Percentiles rank a stretch among this genome's conserved stretches.
These are phyloP conservation scores for Caenorhabditis imperialis DNA, from an alignment of 2,888 invertebrate species.

Conservation along the genomic window DNA sequence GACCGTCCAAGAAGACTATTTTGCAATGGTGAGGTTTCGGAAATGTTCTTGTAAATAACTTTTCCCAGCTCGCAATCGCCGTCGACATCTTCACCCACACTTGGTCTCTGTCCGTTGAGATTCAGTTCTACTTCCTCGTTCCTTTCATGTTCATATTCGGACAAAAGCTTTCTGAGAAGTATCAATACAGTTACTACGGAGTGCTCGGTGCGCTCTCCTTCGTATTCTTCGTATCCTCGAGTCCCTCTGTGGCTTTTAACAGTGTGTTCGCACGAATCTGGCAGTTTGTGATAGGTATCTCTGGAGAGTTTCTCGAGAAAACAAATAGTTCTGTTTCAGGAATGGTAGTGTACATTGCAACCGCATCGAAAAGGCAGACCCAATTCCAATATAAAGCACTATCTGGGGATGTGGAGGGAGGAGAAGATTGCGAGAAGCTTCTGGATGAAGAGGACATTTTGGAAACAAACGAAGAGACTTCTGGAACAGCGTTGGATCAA, in stretches of 20 bases:
- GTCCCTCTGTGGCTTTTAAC: slow-evolving; percentile 20
- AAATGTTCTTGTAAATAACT: background rate
- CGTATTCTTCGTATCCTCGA: background rate
- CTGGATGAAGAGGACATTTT: slow-evolving; percentile 15
- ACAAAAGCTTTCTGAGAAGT: slow-evolving; percentile 6
- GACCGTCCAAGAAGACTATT: slow-evolving; percentile 21
- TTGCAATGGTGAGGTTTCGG: slow-evolving; percentile 4
- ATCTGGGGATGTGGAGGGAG: background rate
- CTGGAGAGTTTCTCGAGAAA: no score
- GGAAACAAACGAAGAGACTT: slow-evolving; percentile 2
- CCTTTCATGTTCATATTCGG: slow-evolving; percentile 20
- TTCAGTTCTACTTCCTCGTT: slow-evolving; percentile 43
- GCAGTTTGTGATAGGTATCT: slow-evolving; percentile 43
- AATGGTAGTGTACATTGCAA: slow-evolving; percentile 7
- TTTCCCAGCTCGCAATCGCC: slow-evolving; percentile 25
- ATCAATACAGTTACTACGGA: slow-evolving; percentile 8
- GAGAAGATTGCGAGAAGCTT: background rate
- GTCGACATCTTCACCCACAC: slow-evolving; percentile 45
- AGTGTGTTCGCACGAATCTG: slow-evolving; percentile 43
- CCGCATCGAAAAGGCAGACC: background rate
- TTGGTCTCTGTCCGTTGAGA: slow-evolving; percentile 44
- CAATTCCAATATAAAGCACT: slow-evolving; percentile 12
- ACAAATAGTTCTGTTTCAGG: no score
- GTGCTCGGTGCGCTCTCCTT: slow-evolving; percentile 13
- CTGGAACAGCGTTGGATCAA: background rate